Conservation (phyloP, 2,888 invertebrate genomes). For the Parasteatoda lunata region DNA sequence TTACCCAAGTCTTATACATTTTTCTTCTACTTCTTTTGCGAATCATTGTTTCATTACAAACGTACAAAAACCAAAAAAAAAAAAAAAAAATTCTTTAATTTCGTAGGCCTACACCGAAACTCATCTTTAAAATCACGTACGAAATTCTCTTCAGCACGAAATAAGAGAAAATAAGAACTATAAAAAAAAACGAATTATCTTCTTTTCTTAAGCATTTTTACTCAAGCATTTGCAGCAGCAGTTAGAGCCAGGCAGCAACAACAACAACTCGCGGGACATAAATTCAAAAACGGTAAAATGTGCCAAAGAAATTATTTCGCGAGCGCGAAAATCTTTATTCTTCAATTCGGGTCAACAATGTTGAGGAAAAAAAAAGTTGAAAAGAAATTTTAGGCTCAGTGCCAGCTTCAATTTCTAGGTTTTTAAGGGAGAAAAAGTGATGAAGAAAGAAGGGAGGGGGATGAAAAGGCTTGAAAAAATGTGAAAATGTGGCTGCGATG, state of each 20-base stretch:
- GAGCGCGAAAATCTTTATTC: conserved; percentile 58
- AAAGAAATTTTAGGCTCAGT: conserved; percentile 52
- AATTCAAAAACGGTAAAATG: conserved; percentile 57
- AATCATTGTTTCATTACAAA: too few relatives aligned
- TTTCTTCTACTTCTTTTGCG: background rate
- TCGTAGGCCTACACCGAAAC: background rate
- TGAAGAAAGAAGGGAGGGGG: conserved; percentile 19
- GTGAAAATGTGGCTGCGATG: conserved; percentile 1
- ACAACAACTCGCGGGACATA: conserved; percentile 20
- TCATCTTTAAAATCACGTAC: background rate
- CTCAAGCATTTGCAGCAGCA: background rate
- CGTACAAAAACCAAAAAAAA: too few relatives aligned
- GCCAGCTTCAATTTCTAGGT: conserved; percentile 31
- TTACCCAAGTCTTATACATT: too few relatives aligned
- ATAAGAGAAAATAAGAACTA: background rate
- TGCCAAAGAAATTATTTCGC: conserved; percentile 65
- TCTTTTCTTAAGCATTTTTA: background rate
- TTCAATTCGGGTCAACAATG: conserved; percentile 56
- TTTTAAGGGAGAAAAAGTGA: conserved; percentile 12
- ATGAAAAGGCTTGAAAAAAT: conserved; percentile 5
- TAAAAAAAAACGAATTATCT: background rate
- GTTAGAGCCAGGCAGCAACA: background rate
- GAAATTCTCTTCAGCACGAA: background rate
- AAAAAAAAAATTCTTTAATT: too few relatives aligned
- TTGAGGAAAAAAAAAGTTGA: conserved; percentile 9